Conservation (phyloP, 2,888 invertebrate genomes). For the Maniola hyperantus region DNA sequence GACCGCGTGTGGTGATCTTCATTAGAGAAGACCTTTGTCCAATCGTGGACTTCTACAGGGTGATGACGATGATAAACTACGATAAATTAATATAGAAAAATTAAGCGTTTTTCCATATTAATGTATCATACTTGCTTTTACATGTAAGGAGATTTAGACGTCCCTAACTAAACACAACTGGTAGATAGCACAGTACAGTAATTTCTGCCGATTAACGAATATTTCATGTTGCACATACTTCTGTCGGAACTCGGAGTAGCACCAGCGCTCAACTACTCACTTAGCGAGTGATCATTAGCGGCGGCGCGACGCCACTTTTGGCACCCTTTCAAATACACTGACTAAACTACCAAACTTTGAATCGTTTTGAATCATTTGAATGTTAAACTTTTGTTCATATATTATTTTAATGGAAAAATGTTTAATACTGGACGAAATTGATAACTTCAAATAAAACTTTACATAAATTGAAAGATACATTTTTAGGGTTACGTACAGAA, state of each 20-base stretch:
- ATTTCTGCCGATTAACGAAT: slow-evolving; percentile 3
- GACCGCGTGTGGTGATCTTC: no score
- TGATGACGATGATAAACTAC: no score
- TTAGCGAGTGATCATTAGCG: slow-evolving; percentile 25
- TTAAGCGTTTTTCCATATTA: no score
- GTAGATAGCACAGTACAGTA: background rate
- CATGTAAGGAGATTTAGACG: background rate
- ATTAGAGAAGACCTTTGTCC: no score
- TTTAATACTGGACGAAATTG: background rate
- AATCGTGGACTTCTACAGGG: no score
- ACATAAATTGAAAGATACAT: no score
- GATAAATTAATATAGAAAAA: no score
- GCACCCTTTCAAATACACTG: slow-evolving; percentile 26
- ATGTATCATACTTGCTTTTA: no score
- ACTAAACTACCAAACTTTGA: slow-evolving; percentile 17
- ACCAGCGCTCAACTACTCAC: slow-evolving; percentile 16
- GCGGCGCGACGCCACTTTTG: slow-evolving; percentile 31
- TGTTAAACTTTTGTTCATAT: slow-evolving; percentile 6
- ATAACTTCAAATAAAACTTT: no score
- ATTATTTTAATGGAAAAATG: background rate
- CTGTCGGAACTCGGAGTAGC: slow-evolving; percentile 22
- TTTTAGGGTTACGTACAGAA: no score
- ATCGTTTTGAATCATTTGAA: background rate
- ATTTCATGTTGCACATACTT: slow-evolving; percentile 24
- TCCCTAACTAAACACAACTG: background rate